These are phyloP conservation scores for Meda fulgida DNA, from an alignment of 2,797 vertebrate species.

Conservation along the genomic window DNA sequence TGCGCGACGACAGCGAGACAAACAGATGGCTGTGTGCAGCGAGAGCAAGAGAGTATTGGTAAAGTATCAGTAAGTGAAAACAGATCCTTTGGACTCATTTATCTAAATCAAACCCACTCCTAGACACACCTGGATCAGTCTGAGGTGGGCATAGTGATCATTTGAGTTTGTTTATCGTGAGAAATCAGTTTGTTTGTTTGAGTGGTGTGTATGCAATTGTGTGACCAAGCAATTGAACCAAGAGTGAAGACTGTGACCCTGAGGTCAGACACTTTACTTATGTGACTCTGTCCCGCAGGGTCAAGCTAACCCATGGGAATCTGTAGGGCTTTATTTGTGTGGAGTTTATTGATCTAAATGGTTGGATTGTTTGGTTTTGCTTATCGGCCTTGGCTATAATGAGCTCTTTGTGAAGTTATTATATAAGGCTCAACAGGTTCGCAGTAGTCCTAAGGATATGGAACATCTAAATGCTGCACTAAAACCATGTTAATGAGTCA, in stretches of 20 bases:
- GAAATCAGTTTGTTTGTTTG: background rate
- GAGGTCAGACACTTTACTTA: background rate
- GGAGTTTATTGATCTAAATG: slow-evolving; percentile 68
- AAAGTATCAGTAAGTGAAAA: slow-evolving; percentile 28
- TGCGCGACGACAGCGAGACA: background rate
- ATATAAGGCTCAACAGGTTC: slow-evolving; percentile 27
- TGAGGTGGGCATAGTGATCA: background rate
- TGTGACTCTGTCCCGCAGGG: background rate
- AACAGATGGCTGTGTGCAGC: slow-evolving; percentile 19
- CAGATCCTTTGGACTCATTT: slow-evolving; percentile 35
- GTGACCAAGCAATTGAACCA: background rate
- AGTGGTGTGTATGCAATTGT: background rate
- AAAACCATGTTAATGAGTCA: slow-evolving; percentile 32
- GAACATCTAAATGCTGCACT: slow-evolving; percentile 39
- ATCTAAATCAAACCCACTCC: slow-evolving; percentile 38
- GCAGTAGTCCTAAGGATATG: slow-evolving; percentile 12
- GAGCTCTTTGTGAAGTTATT: slow-evolving; percentile 61
- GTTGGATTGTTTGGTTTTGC: slow-evolving; percentile 68
- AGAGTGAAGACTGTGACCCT: background rate
- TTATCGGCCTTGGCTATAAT: slow-evolving; percentile 74
- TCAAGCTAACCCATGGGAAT: slow-evolving; percentile 1
- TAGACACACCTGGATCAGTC: slow-evolving; percentile 12
- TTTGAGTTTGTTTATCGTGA: slow-evolving; percentile 1
- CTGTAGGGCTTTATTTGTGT: background rate
- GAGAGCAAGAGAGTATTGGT: background rate